phyloP scores from a whole-genome alignment of 2,888 invertebrate genomes.

The Andrena camellia region DNA sequence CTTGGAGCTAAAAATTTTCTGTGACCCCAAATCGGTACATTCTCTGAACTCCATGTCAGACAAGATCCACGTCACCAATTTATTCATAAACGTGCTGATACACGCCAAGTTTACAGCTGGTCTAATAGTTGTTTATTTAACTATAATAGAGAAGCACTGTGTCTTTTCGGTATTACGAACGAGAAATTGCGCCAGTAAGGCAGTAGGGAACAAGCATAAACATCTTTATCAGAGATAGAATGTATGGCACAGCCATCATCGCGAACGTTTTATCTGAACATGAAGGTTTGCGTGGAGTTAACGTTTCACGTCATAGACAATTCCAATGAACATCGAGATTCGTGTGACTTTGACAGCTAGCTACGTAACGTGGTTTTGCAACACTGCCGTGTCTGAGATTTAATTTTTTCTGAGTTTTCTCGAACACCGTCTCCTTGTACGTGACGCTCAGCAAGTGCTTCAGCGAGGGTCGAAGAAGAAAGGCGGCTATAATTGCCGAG shows the following conservation, averaged over 20 bases:
- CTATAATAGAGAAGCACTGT: constrained; percentile 33
- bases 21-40: too few species aligned
- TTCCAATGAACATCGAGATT: neutral
- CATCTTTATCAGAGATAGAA: constrained; percentile 1
- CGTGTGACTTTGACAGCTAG: neutral
- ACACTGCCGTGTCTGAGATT: neutral
- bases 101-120: constrained; percentile 12
- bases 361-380: neutral
- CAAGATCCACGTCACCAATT: too few species aligned
- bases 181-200: constrained; percentile 9
- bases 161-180: constrained; percentile 24
- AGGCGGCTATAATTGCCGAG: constrained; percentile 55
- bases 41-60: too few species aligned
- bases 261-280: constrained; percentile 39
- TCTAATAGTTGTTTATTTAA: constrained; percentile 6
- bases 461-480: constrained; percentile 25
- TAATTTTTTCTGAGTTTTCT: constrained; percentile 9
- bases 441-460: constrained; percentile 39
- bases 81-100: neutral
- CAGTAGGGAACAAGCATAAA: constrained; percentile 3
- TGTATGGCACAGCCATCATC: constrained; percentile 17
- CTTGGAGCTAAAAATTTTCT: too few species aligned
- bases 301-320: neutral
- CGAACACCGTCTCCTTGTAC: neutral
- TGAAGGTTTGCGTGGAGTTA: neutral